These are phyloP conservation scores for Meteorus sp. DNA, from an alignment of 1,140 invertebrate genomes.

Conservation along the genomic window DNA sequence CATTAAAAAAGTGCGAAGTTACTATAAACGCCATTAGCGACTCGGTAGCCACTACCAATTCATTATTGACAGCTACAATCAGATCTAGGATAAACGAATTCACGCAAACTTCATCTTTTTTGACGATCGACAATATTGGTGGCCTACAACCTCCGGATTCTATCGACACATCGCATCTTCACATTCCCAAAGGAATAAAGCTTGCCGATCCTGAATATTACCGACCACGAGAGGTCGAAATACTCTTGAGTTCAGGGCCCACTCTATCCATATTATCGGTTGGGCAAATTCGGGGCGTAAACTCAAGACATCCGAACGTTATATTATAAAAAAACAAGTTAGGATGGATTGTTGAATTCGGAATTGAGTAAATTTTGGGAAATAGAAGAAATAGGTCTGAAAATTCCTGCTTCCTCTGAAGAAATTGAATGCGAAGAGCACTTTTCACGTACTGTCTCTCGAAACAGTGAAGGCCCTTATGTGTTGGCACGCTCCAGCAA, in stretches of 20 bases:
- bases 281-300: constrained; percentile 34
- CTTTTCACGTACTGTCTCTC: too few relatives aligned
- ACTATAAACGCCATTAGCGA: constrained; percentile 1
- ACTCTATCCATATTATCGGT: constrained; percentile 18
- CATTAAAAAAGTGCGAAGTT: not conserved
- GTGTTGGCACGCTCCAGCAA: too few relatives aligned
- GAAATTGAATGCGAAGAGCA: constrained; percentile 31
- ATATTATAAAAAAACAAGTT: constrained; percentile 38
- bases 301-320: constrained; percentile 21
- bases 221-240: constrained; percentile 20
- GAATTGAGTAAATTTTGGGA: constrained; percentile 36
- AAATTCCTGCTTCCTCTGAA: constrained; percentile 10
- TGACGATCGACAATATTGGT: constrained; percentile 23
- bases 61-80: not conserved
- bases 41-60: not conserved
- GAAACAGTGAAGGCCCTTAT: too few relatives aligned
- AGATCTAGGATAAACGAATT: constrained; percentile 6
- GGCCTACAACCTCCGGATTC: not conserved
- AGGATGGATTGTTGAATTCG: constrained; percentile 34
- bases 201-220: constrained; percentile 31
- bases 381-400: constrained; percentile 31
- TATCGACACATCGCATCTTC: constrained; percentile 1
- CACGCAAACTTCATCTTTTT: constrained; percentile 15
- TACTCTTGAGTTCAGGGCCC: constrained; percentile 27
- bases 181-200: constrained; percentile 23